Conservation (phyloP, 2,888 invertebrate species). For the Orchesellides sinensis region DNA sequence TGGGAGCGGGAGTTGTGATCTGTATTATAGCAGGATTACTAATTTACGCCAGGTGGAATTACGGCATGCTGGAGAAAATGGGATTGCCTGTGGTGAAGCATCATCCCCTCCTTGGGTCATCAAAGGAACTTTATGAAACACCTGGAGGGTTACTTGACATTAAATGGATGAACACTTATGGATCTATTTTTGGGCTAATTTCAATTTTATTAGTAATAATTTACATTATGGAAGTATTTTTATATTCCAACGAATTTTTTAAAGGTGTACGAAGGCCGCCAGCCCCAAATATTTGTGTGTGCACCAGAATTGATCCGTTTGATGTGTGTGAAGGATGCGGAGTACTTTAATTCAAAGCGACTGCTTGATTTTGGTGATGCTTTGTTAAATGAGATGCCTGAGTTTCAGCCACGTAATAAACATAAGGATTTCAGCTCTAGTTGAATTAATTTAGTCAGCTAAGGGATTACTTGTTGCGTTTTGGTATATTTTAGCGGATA, state of each 20-base stretch:
- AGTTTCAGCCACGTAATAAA: constrained; percentile 53
- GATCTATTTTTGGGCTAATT: constrained; percentile 70
- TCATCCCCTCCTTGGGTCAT: constrained; percentile 66
- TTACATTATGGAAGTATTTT: neutral
- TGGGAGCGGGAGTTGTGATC: neutral
- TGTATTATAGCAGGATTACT: constrained; percentile 21
- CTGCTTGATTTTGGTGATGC: constrained; percentile 60
- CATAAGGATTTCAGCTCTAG: neutral
- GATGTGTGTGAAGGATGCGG: constrained; percentile 64
- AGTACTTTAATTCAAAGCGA: constrained; percentile 61
- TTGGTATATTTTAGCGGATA: constrained; percentile 52
- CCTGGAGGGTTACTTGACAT: constrained; percentile 62
- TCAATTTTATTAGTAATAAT: neutral
- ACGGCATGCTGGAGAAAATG: constrained; percentile 67
- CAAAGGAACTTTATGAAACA: constrained; percentile 50
- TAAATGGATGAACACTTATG: constrained; percentile 64
- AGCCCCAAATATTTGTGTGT: constrained; percentile 55
- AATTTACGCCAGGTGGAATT: constrained; percentile 70
- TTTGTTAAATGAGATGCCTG: constrained; percentile 66
- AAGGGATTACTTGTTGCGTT: neutral
- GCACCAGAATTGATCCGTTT: constrained; percentile 64
- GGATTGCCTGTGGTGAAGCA: constrained; percentile 67
- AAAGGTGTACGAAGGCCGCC: constrained; percentile 68
- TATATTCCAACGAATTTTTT: neutral
- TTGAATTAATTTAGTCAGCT: neutral